Percentiles rank a stretch among this genome's conserved stretches.
phyloP scores from a whole-genome alignment of 2,797 vertebrate species.

The Scomberomorus guttatus region DNA sequence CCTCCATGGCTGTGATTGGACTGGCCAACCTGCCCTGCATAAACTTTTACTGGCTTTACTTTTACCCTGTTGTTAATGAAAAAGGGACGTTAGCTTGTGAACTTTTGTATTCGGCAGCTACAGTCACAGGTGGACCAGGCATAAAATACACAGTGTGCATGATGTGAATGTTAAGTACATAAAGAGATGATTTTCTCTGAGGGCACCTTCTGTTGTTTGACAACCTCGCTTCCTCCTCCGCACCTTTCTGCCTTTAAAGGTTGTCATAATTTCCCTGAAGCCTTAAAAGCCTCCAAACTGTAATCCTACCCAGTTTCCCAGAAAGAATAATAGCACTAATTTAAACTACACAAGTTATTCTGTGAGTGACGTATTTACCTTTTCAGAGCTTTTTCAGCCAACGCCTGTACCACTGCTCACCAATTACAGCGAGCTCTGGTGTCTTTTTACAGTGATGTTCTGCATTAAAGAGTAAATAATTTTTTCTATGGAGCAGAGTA shows the following conservation, averaged over 20 bases:
- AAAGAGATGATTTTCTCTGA: neutral
- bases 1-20: too few species aligned
- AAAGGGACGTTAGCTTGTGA: neutral
- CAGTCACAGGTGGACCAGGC: neutral
- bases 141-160: too few species aligned
- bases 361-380: neutral
- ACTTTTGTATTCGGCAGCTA: neutral
- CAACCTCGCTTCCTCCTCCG: neutral
- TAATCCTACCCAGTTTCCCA: neutral
- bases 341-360: neutral
- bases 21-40: too few species aligned
- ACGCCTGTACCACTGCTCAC: neutral
- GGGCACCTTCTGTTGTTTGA: neutral
- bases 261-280: neutral
- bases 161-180: neutral
- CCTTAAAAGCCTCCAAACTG: neutral
- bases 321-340: neutral
- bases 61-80: neutral
- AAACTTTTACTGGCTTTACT: too few species aligned
- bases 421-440: neutral
- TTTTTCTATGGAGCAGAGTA: neutral
- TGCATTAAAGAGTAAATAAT: neutral
- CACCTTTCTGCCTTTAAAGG: neutral
- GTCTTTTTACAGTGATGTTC: neutral
- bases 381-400: neutral